A percentile compares a stretch with the other conserved stretches of the same genome.
Conservation (phyloP, 2,113 vertebrate species). For the Platycercus adscitus region DNA sequence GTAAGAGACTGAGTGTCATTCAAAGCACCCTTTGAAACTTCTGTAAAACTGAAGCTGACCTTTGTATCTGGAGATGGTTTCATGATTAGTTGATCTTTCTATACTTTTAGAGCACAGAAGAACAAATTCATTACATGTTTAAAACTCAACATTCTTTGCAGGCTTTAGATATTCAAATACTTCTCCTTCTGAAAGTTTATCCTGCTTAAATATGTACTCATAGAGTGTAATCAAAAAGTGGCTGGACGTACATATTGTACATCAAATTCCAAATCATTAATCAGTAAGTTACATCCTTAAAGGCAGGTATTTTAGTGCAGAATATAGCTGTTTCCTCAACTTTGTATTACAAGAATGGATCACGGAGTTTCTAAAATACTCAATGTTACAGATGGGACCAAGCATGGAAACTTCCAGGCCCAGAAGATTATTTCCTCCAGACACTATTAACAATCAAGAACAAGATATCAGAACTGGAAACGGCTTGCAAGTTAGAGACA, state of each 20-base stretch:
- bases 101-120: not conserved
- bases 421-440: not conserved
- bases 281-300: not conserved
- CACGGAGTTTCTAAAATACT: not conserved
- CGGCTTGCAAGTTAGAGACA: not conserved
- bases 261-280: not conserved
- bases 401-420: not conserved
- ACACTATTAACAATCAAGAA: not conserved
- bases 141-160: not conserved
- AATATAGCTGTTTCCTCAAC: not conserved
- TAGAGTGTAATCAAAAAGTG: not conserved
- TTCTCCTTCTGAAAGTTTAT: not conserved
- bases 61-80: conserved; percentile 21
- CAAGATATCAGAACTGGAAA: not conserved
- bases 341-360: not conserved
- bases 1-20: conserved; percentile 33
- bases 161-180: not conserved
- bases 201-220: not conserved
- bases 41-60: conserved; percentile 2
- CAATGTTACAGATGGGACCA: not conserved
- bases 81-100: conserved; percentile 23
- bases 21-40: conserved; percentile 50
- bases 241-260: not conserved
- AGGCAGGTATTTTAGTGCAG: not conserved
- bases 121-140: not conserved